phyloP scores from a whole-genome alignment of 1,140 invertebrate species.

The Cotesia chilonis region DNA sequence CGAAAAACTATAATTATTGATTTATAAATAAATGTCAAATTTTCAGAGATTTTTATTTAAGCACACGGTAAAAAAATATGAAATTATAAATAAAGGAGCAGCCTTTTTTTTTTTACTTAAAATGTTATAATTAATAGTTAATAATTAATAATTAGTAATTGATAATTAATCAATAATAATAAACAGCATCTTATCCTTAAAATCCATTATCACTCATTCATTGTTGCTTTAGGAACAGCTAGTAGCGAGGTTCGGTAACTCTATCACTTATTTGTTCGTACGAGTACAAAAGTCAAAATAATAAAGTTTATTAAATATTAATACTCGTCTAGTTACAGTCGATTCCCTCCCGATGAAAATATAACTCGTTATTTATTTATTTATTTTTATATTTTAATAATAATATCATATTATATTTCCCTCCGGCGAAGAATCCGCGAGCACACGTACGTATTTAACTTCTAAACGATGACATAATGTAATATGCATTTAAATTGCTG shows the following conservation, averaged over 20 bases:
- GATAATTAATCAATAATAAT: conserved; percentile 40
- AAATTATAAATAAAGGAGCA: too few relatives aligned
- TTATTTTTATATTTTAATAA: background rate
- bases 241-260: conserved; percentile 66
- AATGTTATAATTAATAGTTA: too few relatives aligned
- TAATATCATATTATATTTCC: background rate
- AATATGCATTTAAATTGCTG: conserved; percentile 37
- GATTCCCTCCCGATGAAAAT: background rate
- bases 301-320: background rate
- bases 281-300: conserved; percentile 14
- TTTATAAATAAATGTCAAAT: too few relatives aligned
- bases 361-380: background rate
- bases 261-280: conserved; percentile 56
- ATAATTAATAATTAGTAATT: too few relatives aligned
- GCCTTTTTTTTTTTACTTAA: too few relatives aligned
- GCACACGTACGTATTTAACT: conserved; percentile 60
- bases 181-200: conserved; percentile 55
- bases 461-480: conserved; percentile 41
- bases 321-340: background rate
- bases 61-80: too few relatives aligned
- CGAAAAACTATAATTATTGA: too few relatives aligned
- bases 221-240: conserved; percentile 67
- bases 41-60: too few relatives aligned
- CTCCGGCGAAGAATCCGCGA: conserved; percentile 39
- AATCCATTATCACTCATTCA: conserved; percentile 63